phyloP scores from a whole-genome alignment of 1,140 invertebrate genomes.

The Trichogramma pretiosum region DNA sequence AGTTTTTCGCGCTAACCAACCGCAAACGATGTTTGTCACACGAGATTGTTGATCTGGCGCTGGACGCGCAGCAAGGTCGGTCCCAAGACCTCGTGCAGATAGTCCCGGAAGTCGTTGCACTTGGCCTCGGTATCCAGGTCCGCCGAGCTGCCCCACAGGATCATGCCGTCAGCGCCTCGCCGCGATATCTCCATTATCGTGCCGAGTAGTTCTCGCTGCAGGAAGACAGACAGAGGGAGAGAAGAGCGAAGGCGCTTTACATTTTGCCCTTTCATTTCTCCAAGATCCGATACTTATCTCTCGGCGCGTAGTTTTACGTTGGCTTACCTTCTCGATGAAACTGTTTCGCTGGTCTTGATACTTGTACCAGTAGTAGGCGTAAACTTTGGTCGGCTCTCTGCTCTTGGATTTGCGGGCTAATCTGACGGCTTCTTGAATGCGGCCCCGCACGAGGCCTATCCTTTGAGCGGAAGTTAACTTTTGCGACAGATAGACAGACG shows the following conservation, averaged over 20 bases:
- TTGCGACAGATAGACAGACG: slow-evolving; percentile 58
- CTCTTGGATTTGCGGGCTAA: slow-evolving; percentile 33
- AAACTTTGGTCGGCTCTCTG: slow-evolving; percentile 33
- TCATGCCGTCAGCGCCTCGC: slow-evolving; percentile 51
- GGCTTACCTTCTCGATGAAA: slow-evolving; percentile 50
- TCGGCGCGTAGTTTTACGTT: background rate
- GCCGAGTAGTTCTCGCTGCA: slow-evolving; percentile 2
- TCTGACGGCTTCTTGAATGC: slow-evolving; percentile 54
- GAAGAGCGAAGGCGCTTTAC: too few relatives aligned
- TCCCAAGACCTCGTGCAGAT: slow-evolving; percentile 53
- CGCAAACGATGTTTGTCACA: too few relatives aligned
- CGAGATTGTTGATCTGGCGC: slow-evolving; percentile 6
- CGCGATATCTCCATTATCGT: slow-evolving; percentile 45
- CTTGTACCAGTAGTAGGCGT: slow-evolving; percentile 64
- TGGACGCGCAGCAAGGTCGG: slow-evolving; percentile 39
- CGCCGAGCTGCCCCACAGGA: slow-evolving; percentile 66
- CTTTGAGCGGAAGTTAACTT: slow-evolving; percentile 39
- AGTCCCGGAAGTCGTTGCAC: slow-evolving; percentile 51
- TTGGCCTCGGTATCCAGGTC: slow-evolving; percentile 58
- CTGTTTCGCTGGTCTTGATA: slow-evolving; percentile 51
- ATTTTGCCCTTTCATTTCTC: too few relatives aligned
- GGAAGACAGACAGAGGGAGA: too few relatives aligned
- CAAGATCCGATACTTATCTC: too few relatives aligned
- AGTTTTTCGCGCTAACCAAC: too few relatives aligned
- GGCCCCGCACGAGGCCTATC: slow-evolving; percentile 50